Evolutionary conservation across 2,888 invertebrate genomes (phyloP), one percentile per base, ranked within the genome.

Genomic region (Drosophila acutilabella): DNA sequence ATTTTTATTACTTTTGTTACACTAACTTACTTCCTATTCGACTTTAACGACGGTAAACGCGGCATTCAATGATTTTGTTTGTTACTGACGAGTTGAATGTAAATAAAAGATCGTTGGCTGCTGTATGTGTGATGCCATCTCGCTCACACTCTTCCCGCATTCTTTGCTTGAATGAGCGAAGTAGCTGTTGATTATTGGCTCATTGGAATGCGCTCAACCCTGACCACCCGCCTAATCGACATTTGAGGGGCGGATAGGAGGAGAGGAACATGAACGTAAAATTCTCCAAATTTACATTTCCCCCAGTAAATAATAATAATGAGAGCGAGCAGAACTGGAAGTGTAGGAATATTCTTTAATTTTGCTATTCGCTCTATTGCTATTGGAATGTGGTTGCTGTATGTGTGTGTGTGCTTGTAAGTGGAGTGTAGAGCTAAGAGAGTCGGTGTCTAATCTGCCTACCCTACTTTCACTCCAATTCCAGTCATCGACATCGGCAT

Each of bases 401-500:
- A 14, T 54, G 50, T 59, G 41, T 59, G 14, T 59, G 47, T 68
- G 36, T 41, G 57, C 52, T 10, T 57, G 16, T 61, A 40, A 57
- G 57, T 48, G 52, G 59, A 66, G 26, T 62, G 70, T 33, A 67
- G 70, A 44, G 53, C 53, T 40, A 38, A 44, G 45, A 65, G 61
- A 64, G 68, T 71, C 67, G 57, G 61, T 40, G 77, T 88, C 91
- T 90, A 90, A 91, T 90, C 91, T 90, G 89, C 90, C 87, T 90
- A 90, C 87, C 90, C 90, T 90, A 90, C 91, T 91, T 90, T 90
- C 90, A 90, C 90, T 90, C 87, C 91, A 90, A 83, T 81, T 89
- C 76, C 83, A 86, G 86, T 78, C 88, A 78, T 72, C 62, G 70
- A 66, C 78, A 62, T 47, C 80, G 70, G 75, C 84, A 89, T 89